Evolutionary conservation across 2,888 invertebrate genomes (phyloP).

Genomic region (Oligia strigilis): DNA sequence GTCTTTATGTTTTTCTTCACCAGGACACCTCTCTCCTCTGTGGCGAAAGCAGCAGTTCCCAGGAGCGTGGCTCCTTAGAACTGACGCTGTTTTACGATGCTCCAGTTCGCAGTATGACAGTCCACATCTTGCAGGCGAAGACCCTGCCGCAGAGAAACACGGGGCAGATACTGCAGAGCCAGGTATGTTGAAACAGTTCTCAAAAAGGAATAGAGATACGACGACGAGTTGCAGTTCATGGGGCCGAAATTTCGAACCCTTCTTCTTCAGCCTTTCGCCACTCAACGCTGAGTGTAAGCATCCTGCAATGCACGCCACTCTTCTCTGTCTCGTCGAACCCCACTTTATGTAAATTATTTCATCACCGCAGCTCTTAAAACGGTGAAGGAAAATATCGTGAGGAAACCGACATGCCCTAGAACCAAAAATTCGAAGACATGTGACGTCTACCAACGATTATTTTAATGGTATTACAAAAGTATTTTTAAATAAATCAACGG

Average conservation of each 20-base stretch:
- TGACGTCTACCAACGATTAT: not conserved
- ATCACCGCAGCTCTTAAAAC: not conserved
- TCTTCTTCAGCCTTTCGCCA: too few relatives aligned
- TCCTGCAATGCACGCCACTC: too few relatives aligned
- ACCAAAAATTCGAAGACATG: too few relatives aligned
- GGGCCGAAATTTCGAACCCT: too few relatives aligned
- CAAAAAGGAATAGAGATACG: not conserved
- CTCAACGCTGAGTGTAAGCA: too few relatives aligned
- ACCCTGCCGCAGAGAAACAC: conserved; percentile 92
- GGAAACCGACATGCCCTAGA: too few relatives aligned
- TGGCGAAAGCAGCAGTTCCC: conserved; percentile 87
- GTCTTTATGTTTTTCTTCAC: conserved; percentile 45
- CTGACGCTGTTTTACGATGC: conserved; percentile 97
- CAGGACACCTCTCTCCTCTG: conserved; percentile 89
- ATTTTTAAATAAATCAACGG: not conserved
- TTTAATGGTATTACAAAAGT: not conserved
- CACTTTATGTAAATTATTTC: not conserved
- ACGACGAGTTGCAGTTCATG: not conserved
- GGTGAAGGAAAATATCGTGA: not conserved
- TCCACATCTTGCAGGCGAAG: conserved; percentile 96
- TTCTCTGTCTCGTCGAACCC: not conserved
- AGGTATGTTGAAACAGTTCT: conserved; percentile 71
- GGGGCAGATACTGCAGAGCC: conserved; percentile 84
- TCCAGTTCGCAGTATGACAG: conserved; percentile 97
- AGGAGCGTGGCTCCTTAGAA: conserved; percentile 94